Evolutionary conservation across 1,140 invertebrate species (phyloP).

Genomic region (Drosophila rufa): DNA sequence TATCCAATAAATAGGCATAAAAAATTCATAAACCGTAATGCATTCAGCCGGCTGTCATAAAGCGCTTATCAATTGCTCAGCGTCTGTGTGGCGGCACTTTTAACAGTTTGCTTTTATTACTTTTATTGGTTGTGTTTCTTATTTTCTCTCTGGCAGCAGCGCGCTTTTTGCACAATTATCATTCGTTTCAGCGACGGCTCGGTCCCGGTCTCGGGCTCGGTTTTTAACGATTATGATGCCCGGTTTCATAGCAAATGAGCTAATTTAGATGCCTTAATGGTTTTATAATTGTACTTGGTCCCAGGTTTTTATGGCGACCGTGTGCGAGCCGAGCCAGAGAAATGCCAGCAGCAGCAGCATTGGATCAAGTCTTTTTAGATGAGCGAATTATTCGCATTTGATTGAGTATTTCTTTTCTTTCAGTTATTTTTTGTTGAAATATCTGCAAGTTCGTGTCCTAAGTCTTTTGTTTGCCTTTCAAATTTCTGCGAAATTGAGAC

Average conservation of each 20-base stretch:
- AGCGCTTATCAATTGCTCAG: constrained; percentile 54
- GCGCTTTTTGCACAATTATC: constrained; percentile 51
- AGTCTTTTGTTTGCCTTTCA: constrained; percentile 33
- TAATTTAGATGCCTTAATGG: constrained; percentile 75
- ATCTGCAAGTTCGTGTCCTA: constrained; percentile 34
- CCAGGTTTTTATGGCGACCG: constrained; percentile 47
- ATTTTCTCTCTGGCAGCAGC: constrained; percentile 8
- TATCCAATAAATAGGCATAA: constrained; percentile 40
- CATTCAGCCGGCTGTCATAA: constrained; percentile 48
- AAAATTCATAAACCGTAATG: constrained; percentile 57
- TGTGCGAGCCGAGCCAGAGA: constrained; percentile 5
- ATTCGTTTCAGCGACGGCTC: constrained; percentile 39
- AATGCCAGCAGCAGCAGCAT: constrained; percentile 4
- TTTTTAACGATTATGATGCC: constrained; percentile 71
- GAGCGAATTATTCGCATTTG: constrained; percentile 15
- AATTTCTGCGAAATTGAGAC: constrained; percentile 50
- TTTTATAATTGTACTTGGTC: constrained; percentile 71
- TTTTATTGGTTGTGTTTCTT: constrained; percentile 32
- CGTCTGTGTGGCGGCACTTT: constrained; percentile 50
- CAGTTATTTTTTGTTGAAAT: constrained; percentile 2
- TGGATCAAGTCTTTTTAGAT: constrained; percentile 22
- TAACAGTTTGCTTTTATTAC: constrained; percentile 58
- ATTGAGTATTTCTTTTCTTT: constrained; percentile 19
- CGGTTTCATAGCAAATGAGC: constrained; percentile 76
- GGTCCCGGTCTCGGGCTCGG: constrained; percentile 8